Evolutionary conservation across 2,888 invertebrate species (phyloP).

Genomic region (Clivina fossor): DNA sequence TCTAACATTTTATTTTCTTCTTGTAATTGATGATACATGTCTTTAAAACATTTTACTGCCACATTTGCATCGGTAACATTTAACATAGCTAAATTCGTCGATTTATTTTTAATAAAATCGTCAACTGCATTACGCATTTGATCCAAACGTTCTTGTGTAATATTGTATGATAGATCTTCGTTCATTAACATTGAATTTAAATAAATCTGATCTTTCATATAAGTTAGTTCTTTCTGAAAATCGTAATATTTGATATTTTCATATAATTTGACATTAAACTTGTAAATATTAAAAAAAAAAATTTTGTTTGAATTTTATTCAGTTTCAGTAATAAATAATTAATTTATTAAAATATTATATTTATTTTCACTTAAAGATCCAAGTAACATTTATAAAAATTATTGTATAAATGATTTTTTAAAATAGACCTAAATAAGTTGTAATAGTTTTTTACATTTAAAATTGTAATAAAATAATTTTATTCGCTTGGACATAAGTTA

Average conservation of each 20-base stretch:
- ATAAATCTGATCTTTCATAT: conserved; percentile 47
- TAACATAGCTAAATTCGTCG: conserved; percentile 49
- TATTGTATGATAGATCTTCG: conserved; percentile 46
- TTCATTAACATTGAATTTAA: conserved; percentile 49
- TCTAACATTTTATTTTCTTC: conserved; percentile 37
- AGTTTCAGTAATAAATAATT: too few relatives aligned
- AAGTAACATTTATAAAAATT: too few relatives aligned
- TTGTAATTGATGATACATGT: conserved; percentile 45
- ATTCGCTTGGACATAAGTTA: too few relatives aligned
- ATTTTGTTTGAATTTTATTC: too few relatives aligned
- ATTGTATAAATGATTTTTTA: too few relatives aligned
- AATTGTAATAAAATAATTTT: too few relatives aligned
- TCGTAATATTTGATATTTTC: conserved; percentile 1
- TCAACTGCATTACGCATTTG: conserved; percentile 49
- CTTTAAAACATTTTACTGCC: conserved; percentile 50
- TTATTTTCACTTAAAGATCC: too few relatives aligned
- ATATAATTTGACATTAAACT: conserved; percentile 16
- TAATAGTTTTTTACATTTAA: too few relatives aligned
- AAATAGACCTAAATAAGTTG: too few relatives aligned
- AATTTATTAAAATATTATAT: too few relatives aligned
- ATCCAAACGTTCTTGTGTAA: conserved; percentile 47
- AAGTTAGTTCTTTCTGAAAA: conserved; percentile 45
- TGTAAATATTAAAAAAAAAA: conserved; percentile 3
- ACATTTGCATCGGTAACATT: conserved; percentile 49
- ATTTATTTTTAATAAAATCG: conserved; percentile 48